These are phyloP conservation scores for Myrmecophaga tridactyla DNA, from an alignment of 2,113 vertebrate genomes.

Conservation along the genomic window DNA sequence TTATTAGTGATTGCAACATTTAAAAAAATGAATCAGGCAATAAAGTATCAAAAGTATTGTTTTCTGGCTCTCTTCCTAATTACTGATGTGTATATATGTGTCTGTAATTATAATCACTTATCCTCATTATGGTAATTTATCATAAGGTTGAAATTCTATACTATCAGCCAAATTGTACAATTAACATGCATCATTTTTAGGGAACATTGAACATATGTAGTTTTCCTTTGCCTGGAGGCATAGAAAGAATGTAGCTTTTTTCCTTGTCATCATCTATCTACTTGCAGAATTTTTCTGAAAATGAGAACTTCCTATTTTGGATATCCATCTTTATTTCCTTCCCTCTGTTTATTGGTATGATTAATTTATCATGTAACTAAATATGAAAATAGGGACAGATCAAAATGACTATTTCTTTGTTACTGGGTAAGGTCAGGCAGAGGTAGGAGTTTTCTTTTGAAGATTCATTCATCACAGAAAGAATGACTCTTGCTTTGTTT, in stretches of 20 bases:
- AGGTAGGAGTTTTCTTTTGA: background rate
- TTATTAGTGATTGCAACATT: background rate
- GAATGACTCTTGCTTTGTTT: background rate
- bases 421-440: background rate
- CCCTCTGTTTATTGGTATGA: background rate
- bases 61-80: background rate
- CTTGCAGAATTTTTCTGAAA: slow-evolving; percentile 18
- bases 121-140: background rate
- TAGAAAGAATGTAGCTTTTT: background rate
- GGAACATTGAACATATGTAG: background rate
- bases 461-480: background rate
- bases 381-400: background rate
- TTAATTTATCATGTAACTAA: slow-evolving; percentile 14
- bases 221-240: background rate
- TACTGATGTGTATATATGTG: background rate
- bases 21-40: background rate
- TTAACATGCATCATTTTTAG: background rate
- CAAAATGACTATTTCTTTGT: background rate
- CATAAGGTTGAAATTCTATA: background rate
- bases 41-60: background rate
- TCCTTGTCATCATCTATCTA: background rate
- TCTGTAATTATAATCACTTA: background rate
- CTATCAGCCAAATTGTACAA: background rate
- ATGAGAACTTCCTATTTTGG: background rate
- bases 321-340: background rate